A percentile compares a stretch with the other conserved stretches of the same genome.
Evolutionary conservation across 2,888 invertebrate genomes (phyloP).

Genomic region (Brachypterus glaber): DNA sequence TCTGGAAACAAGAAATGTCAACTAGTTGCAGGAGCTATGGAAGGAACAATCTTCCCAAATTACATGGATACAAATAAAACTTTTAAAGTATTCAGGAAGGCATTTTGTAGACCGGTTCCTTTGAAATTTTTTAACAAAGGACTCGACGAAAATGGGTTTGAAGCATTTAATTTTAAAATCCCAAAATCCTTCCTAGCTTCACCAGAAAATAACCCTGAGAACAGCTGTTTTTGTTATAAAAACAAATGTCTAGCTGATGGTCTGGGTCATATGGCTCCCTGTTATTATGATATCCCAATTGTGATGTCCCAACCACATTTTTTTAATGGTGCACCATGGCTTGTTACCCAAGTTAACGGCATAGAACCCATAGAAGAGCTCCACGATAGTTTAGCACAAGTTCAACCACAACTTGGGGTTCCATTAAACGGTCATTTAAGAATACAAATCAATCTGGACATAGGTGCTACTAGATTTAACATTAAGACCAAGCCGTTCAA

Average conservation of each 20-base stretch:
- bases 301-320: conserved; percentile 55
- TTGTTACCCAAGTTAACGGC: conserved; percentile 52
- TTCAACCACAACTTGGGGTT: conserved; percentile 65
- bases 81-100: conserved; percentile 58
- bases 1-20: conserved; percentile 51
- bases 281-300: conserved; percentile 59
- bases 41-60: conserved; percentile 62
- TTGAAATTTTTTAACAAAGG: conserved; percentile 40
- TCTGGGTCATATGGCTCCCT: conserved; percentile 43
- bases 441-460: conserved; percentile 64
- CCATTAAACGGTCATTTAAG: conserved; percentile 55
- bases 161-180: conserved; percentile 52
- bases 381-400: conserved; percentile 49
- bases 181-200: conserved; percentile 51
- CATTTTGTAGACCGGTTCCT: conserved; percentile 65
- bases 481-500: conserved; percentile 51
- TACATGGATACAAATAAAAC: conserved; percentile 45
- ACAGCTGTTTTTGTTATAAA: conserved; percentile 53
- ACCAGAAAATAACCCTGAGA: conserved; percentile 46
- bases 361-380: conserved; percentile 49
- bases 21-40: conserved; percentile 55
- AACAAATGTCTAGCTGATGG: conserved; percentile 68
- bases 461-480: conserved; percentile 53
- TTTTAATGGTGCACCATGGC: conserved; percentile 51
- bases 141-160: conserved; percentile 43